Conservation (phyloP, 2,888 invertebrate genomes). For the Strigamia transsilvanica region DNA sequence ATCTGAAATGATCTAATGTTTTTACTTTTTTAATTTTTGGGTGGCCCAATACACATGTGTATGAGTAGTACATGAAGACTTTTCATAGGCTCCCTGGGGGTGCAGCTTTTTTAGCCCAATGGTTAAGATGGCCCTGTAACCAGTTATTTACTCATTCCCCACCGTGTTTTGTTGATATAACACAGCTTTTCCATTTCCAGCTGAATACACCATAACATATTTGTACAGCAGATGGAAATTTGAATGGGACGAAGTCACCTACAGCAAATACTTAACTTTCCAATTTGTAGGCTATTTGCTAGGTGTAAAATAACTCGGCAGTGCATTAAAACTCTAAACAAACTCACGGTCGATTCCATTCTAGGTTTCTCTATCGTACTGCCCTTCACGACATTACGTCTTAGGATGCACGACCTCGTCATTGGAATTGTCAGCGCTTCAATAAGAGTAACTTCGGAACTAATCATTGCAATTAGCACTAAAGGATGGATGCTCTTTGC, state of each 20-base stretch:
- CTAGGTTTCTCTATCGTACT: not conserved
- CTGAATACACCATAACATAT: not conserved
- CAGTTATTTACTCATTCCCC: too few species aligned
- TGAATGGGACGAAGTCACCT: not conserved
- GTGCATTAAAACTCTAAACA: not conserved
- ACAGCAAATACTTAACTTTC: not conserved
- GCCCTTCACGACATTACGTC: not conserved
- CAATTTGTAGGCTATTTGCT: not conserved
- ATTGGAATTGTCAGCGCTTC: not conserved
- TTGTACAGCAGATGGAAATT: not conserved
- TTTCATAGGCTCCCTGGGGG: too few species aligned
- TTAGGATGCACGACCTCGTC: not conserved
- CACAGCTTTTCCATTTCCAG: not conserved
- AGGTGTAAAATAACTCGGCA: not conserved
- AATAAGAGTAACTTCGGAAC: not conserved
- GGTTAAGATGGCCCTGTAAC: too few species aligned
- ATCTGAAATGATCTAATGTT: too few species aligned
- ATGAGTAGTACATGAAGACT: too few species aligned
- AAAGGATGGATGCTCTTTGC: not conserved
- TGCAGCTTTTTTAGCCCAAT: too few species aligned
- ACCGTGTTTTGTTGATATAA: not conserved
- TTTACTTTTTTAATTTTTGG: too few species aligned
- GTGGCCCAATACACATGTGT: too few species aligned
- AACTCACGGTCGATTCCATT: not conserved
- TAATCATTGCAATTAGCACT: not conserved